phyloP scores from a whole-genome alignment of 2,113 vertebrate species.

The Leuciscus idus region DNA sequence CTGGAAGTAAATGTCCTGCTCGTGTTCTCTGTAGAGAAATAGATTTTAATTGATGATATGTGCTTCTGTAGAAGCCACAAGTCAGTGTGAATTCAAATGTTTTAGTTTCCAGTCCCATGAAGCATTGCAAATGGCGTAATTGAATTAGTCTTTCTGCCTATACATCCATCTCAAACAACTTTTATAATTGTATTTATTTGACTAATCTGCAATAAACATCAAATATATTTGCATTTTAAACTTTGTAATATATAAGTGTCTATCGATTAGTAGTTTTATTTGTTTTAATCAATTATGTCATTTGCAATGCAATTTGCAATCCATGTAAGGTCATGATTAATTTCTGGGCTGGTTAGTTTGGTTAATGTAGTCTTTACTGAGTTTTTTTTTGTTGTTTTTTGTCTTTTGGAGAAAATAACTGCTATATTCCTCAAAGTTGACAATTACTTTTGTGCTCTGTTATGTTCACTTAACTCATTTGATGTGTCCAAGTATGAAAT shows the following conservation, averaged over 20 bases:
- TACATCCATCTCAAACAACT: neutral
- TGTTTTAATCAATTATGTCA: neutral
- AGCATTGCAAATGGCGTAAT: neutral
- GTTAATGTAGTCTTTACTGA: neutral
- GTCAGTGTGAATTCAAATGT: neutral
- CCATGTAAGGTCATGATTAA: neutral
- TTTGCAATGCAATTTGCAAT: neutral
- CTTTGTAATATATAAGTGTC: neutral
- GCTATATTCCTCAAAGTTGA: neutral
- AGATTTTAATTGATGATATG: neutral
- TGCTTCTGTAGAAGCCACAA: neutral
- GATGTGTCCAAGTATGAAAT: neutral
- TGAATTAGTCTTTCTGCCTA: neutral
- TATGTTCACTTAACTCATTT: neutral
- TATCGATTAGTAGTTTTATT: neutral
- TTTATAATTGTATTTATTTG: neutral
- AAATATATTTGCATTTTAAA: conserved; percentile 5
- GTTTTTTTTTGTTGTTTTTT: neutral
- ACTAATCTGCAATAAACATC: neutral
- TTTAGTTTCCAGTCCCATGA: neutral
- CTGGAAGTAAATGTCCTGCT: neutral
- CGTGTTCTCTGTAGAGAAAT: neutral
- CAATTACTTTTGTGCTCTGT: neutral
- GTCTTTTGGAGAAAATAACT: neutral
- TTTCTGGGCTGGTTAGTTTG: neutral